These are phyloP conservation scores for Nephrocerus scutellatus DNA, from an alignment of 2,888 invertebrate species.

Conservation along the genomic window DNA sequence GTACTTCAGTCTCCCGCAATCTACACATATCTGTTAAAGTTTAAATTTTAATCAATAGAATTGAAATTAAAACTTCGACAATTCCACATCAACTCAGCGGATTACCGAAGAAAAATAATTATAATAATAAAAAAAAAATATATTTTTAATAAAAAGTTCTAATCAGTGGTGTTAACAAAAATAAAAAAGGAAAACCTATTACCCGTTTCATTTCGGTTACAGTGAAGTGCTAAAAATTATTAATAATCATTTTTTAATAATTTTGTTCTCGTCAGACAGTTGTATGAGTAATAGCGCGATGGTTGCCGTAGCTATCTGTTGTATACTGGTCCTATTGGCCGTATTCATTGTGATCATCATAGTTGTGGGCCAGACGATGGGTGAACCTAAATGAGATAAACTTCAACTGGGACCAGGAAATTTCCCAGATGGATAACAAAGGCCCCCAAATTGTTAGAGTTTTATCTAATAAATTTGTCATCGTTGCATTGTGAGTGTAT, in stretches of 20 bases:
- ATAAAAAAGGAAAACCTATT: slow-evolving; percentile 1
- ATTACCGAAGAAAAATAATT: no score
- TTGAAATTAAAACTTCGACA: no score
- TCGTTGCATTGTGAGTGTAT: no score
- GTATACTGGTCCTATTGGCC: slow-evolving; percentile 70
- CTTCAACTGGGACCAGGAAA: slow-evolving; percentile 49
- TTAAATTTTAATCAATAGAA: no score
- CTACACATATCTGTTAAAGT: no score
- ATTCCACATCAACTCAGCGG: no score
- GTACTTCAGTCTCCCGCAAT: no score
- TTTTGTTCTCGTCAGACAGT: slow-evolving; percentile 20
- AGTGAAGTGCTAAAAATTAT: no score
- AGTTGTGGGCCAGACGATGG: slow-evolving; percentile 71
- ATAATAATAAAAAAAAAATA: no score
- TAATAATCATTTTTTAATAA: slow-evolving; percentile 20
- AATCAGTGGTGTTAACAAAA: slow-evolving; percentile 5
- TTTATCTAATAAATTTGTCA: no score
- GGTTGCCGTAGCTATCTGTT: slow-evolving; percentile 79
- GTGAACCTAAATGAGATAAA: slow-evolving; percentile 54
- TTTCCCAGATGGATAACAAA: slow-evolving; percentile 49
- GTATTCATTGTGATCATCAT: slow-evolving; percentile 78
- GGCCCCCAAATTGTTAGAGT: slow-evolving; percentile 44
- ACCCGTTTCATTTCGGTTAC: background rate
- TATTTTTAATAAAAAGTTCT: no score
- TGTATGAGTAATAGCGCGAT: slow-evolving; percentile 52